Evolutionary conservation across 1,140 invertebrate genomes (phyloP).

Genomic region (Tribolium madens): DNA sequence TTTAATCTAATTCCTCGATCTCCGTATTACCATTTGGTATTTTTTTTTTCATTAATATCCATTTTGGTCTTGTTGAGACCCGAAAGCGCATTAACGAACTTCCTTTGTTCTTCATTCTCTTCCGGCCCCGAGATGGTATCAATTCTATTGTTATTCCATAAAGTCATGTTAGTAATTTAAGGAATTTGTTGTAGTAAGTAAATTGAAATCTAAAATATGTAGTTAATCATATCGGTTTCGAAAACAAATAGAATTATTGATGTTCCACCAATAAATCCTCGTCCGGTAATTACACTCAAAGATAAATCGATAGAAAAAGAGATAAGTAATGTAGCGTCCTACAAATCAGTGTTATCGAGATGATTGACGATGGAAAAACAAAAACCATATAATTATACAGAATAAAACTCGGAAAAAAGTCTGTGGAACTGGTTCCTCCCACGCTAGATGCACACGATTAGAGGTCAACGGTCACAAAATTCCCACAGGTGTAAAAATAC

Average conservation of each 20-base stretch:
- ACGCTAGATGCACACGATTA: constrained; percentile 43
- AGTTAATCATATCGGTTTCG: background rate
- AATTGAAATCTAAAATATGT: background rate
- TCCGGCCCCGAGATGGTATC: constrained; percentile 11
- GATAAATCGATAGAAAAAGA: constrained; percentile 58
- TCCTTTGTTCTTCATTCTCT: constrained; percentile 29
- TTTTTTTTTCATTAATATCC: constrained; percentile 29
- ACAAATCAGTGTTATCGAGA: constrained; percentile 61
- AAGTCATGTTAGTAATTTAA: background rate
- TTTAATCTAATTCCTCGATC: background rate
- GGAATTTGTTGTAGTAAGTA: background rate
- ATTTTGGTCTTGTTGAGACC: background rate
- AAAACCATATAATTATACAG: constrained; percentile 62
- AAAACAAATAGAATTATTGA: constrained; percentile 22
- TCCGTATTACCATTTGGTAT: constrained; percentile 2
- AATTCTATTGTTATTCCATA: constrained; percentile 10
- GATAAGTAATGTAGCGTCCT: constrained; percentile 57
- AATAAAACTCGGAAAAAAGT: constrained; percentile 54
- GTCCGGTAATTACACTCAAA: constrained; percentile 35
- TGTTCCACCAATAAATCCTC: constrained; percentile 1
- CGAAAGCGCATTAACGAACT: constrained; percentile 31
- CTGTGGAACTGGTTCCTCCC: constrained; percentile 36
- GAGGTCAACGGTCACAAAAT: constrained; percentile 50
- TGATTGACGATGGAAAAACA: constrained; percentile 63
- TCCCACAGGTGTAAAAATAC: constrained; percentile 11